Evolutionary conservation across 2,113 vertebrate genomes (phyloP).

Genomic region (Scalopus aquaticus): DNA sequence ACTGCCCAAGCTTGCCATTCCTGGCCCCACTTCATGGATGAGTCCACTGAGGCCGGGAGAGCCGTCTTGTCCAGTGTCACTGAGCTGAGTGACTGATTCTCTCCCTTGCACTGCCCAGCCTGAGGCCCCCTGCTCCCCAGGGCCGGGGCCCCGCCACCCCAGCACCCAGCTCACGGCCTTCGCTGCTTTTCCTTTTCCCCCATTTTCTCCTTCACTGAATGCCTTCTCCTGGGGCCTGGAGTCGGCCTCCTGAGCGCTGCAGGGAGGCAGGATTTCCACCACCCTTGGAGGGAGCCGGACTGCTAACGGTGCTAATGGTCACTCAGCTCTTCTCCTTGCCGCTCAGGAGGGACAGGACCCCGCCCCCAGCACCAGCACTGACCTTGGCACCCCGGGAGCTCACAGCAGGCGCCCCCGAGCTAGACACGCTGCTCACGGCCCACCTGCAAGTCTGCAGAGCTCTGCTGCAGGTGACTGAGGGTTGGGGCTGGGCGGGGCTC

Average conservation of each 20-base stretch:
- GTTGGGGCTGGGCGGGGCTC: background rate
- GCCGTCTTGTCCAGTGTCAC: background rate
- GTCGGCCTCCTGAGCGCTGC: background rate
- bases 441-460: slow-evolving; percentile 92
- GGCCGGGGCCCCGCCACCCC: too few relatives aligned
- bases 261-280: background rate
- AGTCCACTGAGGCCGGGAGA: background rate
- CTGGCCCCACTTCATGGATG: background rate
- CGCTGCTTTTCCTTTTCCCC: background rate
- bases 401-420: slow-evolving; percentile 88
- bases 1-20: accelerated
- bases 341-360: slow-evolving; percentile 81
- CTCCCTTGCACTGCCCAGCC: accelerated
- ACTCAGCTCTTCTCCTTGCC: background rate
- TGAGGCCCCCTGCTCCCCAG: accelerated
- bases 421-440: slow-evolving; percentile 88
- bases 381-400: slow-evolving; percentile 79
- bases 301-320: background rate
- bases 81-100: background rate
- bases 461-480: slow-evolving; percentile 87
- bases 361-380: slow-evolving; percentile 66
- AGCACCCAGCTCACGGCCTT: accelerated
- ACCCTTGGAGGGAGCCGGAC: background rate
- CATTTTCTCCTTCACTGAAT: accelerated
- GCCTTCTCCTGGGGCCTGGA: background rate